These are phyloP conservation scores for Eudasyphora cyanicolor DNA, from an alignment of 2,888 invertebrate species.

Conservation along the genomic window DNA sequence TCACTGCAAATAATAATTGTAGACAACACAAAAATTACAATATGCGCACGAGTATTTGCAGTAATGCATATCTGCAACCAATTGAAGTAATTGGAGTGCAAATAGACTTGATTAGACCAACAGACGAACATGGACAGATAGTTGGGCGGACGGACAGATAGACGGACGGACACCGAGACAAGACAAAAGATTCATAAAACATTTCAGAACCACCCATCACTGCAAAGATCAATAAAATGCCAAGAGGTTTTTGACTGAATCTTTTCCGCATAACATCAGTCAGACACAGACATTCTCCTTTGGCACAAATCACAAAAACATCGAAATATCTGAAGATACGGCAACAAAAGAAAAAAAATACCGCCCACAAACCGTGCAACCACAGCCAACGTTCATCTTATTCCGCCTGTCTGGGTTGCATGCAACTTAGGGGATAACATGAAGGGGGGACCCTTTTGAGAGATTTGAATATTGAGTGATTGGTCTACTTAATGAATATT, in stretches of 20 bases:
- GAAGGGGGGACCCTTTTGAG: too few relatives aligned
- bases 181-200: neutral
- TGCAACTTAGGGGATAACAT: too few relatives aligned
- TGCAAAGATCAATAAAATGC: slow-evolving; percentile 15
- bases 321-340: too few relatives aligned
- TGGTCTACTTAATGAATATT: too few relatives aligned
- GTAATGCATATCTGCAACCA: slow-evolving; percentile 53
- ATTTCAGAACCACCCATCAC: neutral
- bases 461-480: too few relatives aligned
- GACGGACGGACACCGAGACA: neutral
- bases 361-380: neutral
- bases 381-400: neutral
- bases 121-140: too few relatives aligned
- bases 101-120: slow-evolving; percentile 50
- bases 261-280: neutral
- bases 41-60: neutral
- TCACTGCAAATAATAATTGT: slow-evolving; percentile 8
- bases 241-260: neutral
- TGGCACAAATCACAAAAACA: neutral
- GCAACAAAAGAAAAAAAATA: too few relatives aligned
- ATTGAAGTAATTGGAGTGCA: slow-evolving; percentile 64
- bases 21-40: neutral
- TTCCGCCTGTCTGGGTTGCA: neutral
- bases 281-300: neutral
- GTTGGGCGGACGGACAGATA: neutral